Conservation (phyloP, 2,797 vertebrate species). For the Cryptoblepharus egeriae region DNA sequence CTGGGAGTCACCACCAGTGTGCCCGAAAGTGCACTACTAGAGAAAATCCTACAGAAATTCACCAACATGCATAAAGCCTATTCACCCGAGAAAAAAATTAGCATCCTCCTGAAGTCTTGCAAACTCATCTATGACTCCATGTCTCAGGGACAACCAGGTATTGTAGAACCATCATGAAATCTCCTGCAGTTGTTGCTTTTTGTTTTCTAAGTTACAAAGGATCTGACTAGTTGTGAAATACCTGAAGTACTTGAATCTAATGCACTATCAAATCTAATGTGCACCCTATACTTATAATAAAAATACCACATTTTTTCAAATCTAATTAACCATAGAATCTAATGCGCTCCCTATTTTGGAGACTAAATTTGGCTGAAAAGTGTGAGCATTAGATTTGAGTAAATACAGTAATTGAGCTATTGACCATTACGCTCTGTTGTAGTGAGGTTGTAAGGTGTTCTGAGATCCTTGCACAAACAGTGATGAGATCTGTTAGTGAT, state of each 20-base stretch:
- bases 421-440: background rate
- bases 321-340: too few relatives aligned
- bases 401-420: too few relatives aligned
- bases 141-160: conserved; percentile 90
- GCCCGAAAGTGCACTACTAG: conserved; percentile 87
- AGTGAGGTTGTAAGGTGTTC: conserved; percentile 25
- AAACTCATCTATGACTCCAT: conserved; percentile 98
- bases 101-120: conserved; percentile 92
- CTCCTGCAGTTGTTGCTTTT: background rate
- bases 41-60: conserved; percentile 93
- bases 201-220: background rate
- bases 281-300: too few relatives aligned
- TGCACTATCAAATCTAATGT: too few relatives aligned
- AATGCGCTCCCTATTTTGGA: too few relatives aligned
- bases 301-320: too few relatives aligned
- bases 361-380: too few relatives aligned
- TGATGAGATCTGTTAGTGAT: background rate
- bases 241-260: too few relatives aligned
- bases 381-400: too few relatives aligned
- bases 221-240: background rate
- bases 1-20: conserved; percentile 92
- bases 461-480: background rate
- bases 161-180: background rate
- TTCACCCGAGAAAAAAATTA: conserved; percentile 95
- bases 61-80: conserved; percentile 89